Evolutionary conservation across 2,797 vertebrate species (phyloP).

Genomic region (Aplochiton taeniatus): DNA sequence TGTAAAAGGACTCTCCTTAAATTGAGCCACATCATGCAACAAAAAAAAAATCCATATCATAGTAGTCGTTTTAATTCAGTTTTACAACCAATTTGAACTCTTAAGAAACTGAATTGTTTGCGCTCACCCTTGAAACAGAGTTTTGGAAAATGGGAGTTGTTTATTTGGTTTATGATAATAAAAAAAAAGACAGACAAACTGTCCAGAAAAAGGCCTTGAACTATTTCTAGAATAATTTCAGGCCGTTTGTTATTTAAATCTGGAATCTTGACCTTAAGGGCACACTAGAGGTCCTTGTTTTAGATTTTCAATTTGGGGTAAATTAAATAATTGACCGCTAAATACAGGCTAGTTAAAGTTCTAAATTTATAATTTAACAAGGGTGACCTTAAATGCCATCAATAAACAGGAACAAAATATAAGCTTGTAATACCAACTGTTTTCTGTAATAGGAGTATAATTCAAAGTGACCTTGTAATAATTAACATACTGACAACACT

Average conservation of each 20-base stretch:
- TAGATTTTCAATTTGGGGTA: not conserved
- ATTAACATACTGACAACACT: too few relatives aligned
- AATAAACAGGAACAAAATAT: not conserved
- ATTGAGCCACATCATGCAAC: constrained; percentile 1
- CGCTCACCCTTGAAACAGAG: not conserved
- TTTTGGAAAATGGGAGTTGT: not conserved
- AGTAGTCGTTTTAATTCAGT: constrained; percentile 12
- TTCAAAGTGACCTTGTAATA: constrained; percentile 18
- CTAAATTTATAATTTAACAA: constrained; percentile 29
- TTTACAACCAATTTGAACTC: constrained; percentile 2
- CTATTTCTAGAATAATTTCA: constrained; percentile 22
- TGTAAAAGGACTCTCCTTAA: constrained; percentile 8
- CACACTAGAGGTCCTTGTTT: not conserved
- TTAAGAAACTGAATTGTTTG: not conserved
- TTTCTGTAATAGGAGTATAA: constrained; percentile 10
- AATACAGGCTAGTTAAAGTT: constrained; percentile 8
- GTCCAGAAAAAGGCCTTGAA: constrained; percentile 29
- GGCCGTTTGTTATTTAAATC: not conserved
- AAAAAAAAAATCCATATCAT: not conserved
- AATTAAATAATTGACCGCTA: constrained; percentile 10
- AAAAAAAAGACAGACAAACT: not conserved
- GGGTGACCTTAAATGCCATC: constrained; percentile 38
- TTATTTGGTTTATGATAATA: constrained; percentile 10
- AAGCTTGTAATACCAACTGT: constrained; percentile 8
- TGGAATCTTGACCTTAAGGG: constrained; percentile 1